Evolutionary conservation across 2,888 invertebrate species (phyloP).

Genomic region (Miltochrista miniata): DNA sequence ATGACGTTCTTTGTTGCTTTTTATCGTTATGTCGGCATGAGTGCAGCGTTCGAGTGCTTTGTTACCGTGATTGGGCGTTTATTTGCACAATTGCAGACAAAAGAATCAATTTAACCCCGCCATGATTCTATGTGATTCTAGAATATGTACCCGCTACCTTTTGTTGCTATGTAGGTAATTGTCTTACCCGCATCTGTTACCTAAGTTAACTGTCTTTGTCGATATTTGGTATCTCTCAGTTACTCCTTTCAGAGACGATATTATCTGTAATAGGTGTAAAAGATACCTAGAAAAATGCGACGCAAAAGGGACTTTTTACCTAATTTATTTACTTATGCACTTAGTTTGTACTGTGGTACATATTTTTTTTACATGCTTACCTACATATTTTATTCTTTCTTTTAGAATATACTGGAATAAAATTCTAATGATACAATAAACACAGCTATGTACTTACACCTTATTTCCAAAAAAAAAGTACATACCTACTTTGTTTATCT

Average conservation of each 20-base stretch:
- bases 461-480: too few species aligned
- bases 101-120: slow-evolving; percentile 34
- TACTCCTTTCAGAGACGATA: neutral
- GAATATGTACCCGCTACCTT: slow-evolving; percentile 26
- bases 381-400: too few species aligned
- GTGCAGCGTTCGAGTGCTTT: slow-evolving; percentile 36
- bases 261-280: neutral
- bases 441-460: too few species aligned
- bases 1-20: slow-evolving; percentile 54
- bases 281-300: neutral
- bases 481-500: too few species aligned
- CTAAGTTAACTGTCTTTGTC: neutral
- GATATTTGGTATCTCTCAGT: neutral
- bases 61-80: slow-evolving; percentile 40
- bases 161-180: slow-evolving; percentile 1
- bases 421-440: too few species aligned
- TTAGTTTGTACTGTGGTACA: too few species aligned
- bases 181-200: neutral
- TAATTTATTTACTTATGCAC: too few species aligned
- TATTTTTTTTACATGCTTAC: too few species aligned
- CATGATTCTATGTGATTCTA: slow-evolving; percentile 26
- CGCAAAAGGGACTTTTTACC: neutral
- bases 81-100: slow-evolving; percentile 48
- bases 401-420: too few species aligned
- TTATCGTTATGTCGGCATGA: slow-evolving; percentile 41